phyloP scores from a whole-genome alignment of 2,888 invertebrate genomes.

The Opisthograptis luteolata region DNA sequence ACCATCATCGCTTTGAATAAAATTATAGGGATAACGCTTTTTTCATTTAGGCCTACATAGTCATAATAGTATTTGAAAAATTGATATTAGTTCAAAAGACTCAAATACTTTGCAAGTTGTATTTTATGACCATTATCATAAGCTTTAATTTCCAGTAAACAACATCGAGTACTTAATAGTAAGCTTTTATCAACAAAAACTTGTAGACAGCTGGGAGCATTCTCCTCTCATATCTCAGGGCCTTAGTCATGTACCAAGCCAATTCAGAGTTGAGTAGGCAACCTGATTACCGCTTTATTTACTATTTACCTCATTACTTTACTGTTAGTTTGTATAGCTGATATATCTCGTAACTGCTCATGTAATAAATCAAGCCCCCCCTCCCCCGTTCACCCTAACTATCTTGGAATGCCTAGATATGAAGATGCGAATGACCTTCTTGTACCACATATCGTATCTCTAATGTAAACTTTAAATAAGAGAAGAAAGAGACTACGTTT shows the following conservation, averaged over 20 bases:
- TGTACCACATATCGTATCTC: too few species aligned
- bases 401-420: slow-evolving; percentile 7
- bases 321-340: neutral
- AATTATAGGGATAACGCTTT: too few species aligned
- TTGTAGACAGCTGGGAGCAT: slow-evolving; percentile 33
- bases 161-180: neutral
- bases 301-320: neutral
- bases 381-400: too few species aligned
- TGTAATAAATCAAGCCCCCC: slow-evolving; percentile 12
- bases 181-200: neutral
- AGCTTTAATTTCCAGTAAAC: neutral
- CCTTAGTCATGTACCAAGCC: slow-evolving; percentile 19
- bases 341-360: neutral
- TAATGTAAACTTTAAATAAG: too few species aligned
- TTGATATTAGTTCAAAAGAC: too few species aligned
- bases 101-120: too few species aligned
- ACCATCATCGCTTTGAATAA: too few species aligned
- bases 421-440: slow-evolving; percentile 3
- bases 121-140: too few species aligned
- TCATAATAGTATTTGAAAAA: too few species aligned
- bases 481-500: too few species aligned
- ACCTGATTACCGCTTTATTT: slow-evolving; percentile 20
- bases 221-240: slow-evolving; percentile 27
- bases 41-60: too few species aligned
- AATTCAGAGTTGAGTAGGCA: slow-evolving; percentile 27